Percentiles rank a stretch among this genome's conserved stretches.
phyloP scores from a whole-genome alignment of 2,797 vertebrate species.

The Clarias platycephalus region DNA sequence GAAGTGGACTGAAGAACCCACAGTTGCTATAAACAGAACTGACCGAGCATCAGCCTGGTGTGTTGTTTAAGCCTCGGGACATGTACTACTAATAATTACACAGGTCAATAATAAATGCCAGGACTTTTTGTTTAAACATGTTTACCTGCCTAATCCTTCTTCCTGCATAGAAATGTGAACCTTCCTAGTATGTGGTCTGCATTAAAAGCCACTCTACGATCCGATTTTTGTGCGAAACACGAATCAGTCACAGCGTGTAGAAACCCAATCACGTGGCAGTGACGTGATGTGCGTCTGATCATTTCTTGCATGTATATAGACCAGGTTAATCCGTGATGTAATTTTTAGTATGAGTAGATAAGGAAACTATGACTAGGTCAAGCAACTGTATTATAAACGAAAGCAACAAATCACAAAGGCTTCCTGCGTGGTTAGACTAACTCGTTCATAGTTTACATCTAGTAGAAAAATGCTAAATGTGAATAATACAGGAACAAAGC shows the following conservation, averaged over 20 bases:
- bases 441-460: slow-evolving; percentile 67
- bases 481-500: slow-evolving; percentile 55
- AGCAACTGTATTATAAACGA: slow-evolving; percentile 61
- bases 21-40: background rate
- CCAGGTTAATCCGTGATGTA: slow-evolving; percentile 15
- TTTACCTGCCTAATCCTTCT: slow-evolving; percentile 71
- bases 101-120: slow-evolving; percentile 54
- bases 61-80: slow-evolving; percentile 38
- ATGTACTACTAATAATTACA: slow-evolving; percentile 52
- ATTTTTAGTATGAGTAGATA: slow-evolving; percentile 68
- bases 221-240: slow-evolving; percentile 59
- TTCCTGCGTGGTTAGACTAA: slow-evolving; percentile 71
- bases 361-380: slow-evolving; percentile 46
- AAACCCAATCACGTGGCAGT: slow-evolving; percentile 51
- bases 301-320: slow-evolving; percentile 45
- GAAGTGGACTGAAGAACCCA: background rate
- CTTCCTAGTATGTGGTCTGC: slow-evolving; percentile 64
- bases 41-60: slow-evolving; percentile 6
- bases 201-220: slow-evolving; percentile 72
- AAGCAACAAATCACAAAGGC: slow-evolving; percentile 81
- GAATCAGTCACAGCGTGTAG: slow-evolving; percentile 44
- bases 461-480: slow-evolving; percentile 57
- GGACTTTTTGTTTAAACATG: slow-evolving; percentile 60
- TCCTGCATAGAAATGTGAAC: slow-evolving; percentile 68
- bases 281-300: slow-evolving; percentile 5